Conservation (phyloP, 2,888 invertebrate species). For the Adelognathus sp. region DNA sequence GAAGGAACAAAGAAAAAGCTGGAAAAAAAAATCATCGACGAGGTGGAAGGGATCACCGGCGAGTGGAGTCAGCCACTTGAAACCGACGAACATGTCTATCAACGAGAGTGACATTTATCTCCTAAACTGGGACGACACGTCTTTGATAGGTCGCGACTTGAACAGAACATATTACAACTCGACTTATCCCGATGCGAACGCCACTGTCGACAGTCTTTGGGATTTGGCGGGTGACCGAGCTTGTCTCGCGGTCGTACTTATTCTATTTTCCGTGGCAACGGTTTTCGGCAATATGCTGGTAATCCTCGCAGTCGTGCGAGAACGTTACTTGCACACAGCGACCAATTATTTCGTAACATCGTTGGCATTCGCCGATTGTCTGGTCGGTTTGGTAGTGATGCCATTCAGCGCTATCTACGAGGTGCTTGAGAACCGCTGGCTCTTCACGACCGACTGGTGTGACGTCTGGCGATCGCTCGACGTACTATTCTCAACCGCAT, state of each 20-base stretch:
- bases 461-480: conserved; percentile 99
- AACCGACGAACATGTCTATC: conserved; percentile 65
- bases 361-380: conserved; percentile 96
- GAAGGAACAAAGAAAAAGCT: conserved; percentile 9
- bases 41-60: background rate
- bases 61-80: conserved; percentile 3
- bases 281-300: conserved; percentile 98
- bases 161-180: conserved; percentile 71
- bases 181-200: conserved; percentile 65
- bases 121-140: conserved; percentile 74
- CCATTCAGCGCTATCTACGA: conserved; percentile 97
- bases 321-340: conserved; percentile 96
- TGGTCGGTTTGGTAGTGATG: conserved; percentile 98
- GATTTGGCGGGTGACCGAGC: conserved; percentile 87
- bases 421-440: conserved; percentile 94
- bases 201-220: conserved; percentile 73
- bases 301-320: conserved; percentile 95
- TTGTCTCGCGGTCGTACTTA: conserved; percentile 89
- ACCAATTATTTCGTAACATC: conserved; percentile 99
- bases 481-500: conserved; percentile 98
- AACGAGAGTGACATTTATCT: conserved; percentile 77
- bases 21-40: conserved; percentile 1
- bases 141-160: conserved; percentile 65
- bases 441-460: conserved; percentile 97
- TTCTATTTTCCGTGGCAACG: conserved; percentile 94